Evolutionary conservation across 2,888 invertebrate species (phyloP).

Genomic region (Coenonympha arcania): DNA sequence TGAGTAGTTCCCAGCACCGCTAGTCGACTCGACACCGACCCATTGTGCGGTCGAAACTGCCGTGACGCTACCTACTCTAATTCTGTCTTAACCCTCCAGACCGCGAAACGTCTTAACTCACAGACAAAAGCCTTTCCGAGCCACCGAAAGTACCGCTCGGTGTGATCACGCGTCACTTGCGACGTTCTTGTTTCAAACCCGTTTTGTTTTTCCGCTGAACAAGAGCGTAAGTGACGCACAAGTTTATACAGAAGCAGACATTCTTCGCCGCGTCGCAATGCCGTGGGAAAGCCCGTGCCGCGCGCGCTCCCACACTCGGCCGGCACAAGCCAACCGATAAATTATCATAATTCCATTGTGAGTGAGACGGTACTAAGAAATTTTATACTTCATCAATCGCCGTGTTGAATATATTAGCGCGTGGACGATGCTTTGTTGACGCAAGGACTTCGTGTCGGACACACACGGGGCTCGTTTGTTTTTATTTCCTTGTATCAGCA

Average conservation of each 20-base stretch:
- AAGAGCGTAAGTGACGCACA: constrained; percentile 51
- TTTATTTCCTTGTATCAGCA: not conserved
- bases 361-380: constrained; percentile 74
- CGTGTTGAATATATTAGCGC: constrained; percentile 73
- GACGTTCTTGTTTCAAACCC: constrained; percentile 36
- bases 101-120: constrained; percentile 52
- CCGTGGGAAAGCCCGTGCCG: constrained; percentile 75
- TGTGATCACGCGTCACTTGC: constrained; percentile 41
- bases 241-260: constrained; percentile 40
- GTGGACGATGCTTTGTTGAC: constrained; percentile 65
- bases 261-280: constrained; percentile 43
- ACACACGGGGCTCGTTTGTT: constrained; percentile 33
- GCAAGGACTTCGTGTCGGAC: constrained; percentile 24
- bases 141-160: constrained; percentile 36
- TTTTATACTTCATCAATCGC: constrained; percentile 74
- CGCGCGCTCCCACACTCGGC: constrained; percentile 74
- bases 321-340: constrained; percentile 75
- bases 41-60: constrained; percentile 71
- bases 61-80: constrained; percentile 75
- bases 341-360: constrained; percentile 76
- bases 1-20: constrained; percentile 68
- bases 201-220: constrained; percentile 28
- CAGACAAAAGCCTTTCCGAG: constrained; percentile 37
- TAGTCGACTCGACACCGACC: constrained; percentile 65
- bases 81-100: constrained; percentile 56